A percentile compares a stretch with the other conserved stretches of the same genome.
These are phyloP conservation scores for Platycheirus rosarum DNA, from an alignment of 2,888 invertebrate species.

Conservation along the genomic window DNA sequence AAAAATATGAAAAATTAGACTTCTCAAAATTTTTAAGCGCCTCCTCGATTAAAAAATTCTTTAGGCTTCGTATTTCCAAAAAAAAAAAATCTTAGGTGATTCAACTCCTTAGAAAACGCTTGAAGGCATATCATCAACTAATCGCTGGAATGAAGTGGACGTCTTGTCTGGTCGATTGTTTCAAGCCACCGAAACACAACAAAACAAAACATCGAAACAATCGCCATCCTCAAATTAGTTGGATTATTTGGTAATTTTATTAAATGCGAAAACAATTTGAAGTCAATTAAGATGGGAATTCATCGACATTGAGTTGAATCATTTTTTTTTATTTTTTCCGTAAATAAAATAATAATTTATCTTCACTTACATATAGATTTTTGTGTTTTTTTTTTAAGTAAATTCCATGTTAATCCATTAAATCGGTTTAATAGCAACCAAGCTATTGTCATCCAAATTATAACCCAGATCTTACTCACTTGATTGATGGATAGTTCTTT, in stretches of 20 bases:
- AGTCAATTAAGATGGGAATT: neutral
- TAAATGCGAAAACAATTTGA: slow-evolving; percentile 21
- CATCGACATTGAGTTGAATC: neutral
- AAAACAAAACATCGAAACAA: slow-evolving; percentile 1
- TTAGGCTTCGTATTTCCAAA: neutral
- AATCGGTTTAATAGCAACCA: slow-evolving; percentile 1
- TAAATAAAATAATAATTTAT: too few species aligned
- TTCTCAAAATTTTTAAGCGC: slow-evolving; percentile 6
- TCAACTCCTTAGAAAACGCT: slow-evolving; percentile 45
- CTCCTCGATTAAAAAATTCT: slow-evolving; percentile 8
- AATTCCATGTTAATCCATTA: slow-evolving; percentile 8
- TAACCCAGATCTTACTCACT: slow-evolving; percentile 22
- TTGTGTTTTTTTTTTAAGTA: neutral
- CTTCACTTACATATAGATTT: too few species aligned
- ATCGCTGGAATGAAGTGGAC: slow-evolving; percentile 19
- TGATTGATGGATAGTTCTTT: slow-evolving; percentile 33
- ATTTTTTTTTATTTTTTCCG: neutral
- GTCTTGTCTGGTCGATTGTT: slow-evolving; percentile 18
- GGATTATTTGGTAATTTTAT: slow-evolving; percentile 8
- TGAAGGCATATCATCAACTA: slow-evolving; percentile 27
- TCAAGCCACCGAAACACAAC: neutral
- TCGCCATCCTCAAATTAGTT: slow-evolving; percentile 28
- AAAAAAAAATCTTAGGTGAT: slow-evolving; percentile 63
- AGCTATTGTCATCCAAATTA: slow-evolving; percentile 5
- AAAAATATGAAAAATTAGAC: neutral